These are phyloP conservation scores for Euspilapteryx auroguttella DNA, from an alignment of 2,888 invertebrate species.

Conservation along the genomic window DNA sequence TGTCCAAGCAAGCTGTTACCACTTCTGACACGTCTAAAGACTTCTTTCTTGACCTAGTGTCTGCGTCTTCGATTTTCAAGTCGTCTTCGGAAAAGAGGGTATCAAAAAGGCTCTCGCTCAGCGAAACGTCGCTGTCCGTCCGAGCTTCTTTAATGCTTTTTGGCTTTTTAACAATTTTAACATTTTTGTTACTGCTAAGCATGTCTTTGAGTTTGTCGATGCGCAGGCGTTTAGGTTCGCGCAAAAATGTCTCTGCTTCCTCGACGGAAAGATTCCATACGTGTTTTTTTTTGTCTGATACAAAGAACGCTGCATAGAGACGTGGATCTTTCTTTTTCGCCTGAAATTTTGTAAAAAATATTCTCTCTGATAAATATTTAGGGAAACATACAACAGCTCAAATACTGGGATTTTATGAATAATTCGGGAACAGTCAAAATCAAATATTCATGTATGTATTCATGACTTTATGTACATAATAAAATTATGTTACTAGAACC, in stretches of 20 bases:
- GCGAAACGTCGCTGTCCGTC: constrained; percentile 41
- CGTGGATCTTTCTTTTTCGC: constrained; percentile 56
- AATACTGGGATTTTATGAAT: too few species aligned
- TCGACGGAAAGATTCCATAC: constrained; percentile 74
- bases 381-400: too few species aligned
- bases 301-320: constrained; percentile 49
- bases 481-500: too few species aligned
- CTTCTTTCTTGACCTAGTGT: constrained; percentile 24
- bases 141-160: constrained; percentile 22
- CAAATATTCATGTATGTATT: too few species aligned
- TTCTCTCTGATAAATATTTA: too few species aligned
- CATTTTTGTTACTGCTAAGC: constrained; percentile 19
- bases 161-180: constrained; percentile 22
- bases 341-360: too few species aligned
- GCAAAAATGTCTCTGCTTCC: constrained; percentile 71
- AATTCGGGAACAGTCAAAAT: too few species aligned
- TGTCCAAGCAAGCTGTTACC: constrained; percentile 48
- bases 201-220: constrained; percentile 50
- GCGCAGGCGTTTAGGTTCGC: constrained; percentile 58
- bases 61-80: constrained; percentile 23
- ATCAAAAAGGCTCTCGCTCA: constrained; percentile 50
- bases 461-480: too few species aligned
- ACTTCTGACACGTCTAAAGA: constrained; percentile 47
- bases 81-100: constrained; percentile 45
- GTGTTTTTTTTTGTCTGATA: constrained; percentile 52